Base-by-base conservation (phyloP, 2,888 invertebrate species). In the Polyommatus icarus region DNA sequence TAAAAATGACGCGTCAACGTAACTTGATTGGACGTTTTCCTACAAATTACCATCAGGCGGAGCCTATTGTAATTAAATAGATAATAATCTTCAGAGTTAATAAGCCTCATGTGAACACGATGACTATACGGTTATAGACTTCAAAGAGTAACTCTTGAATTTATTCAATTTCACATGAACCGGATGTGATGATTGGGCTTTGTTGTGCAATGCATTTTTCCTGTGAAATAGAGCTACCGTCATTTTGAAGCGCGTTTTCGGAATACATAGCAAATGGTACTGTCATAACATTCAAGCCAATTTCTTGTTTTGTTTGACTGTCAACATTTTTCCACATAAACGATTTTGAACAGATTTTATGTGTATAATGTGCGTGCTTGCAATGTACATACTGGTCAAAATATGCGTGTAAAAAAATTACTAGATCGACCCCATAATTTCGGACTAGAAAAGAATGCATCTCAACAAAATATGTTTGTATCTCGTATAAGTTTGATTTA, bases 11-110 rank as follows among this genome's bases (percentile, higher is more conserved):
- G 92, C 88, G 88, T 87, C 87, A 88, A 85, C 84, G 84, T 91
- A 91, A 93, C 90, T 87, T 87, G 91, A 93, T 93, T 93, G 92
- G 93, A 92, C 92, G 89, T 89, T 89, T 91, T 84, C 87, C 88
- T 90, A 91, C 90, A 90, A 90, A 91, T 91, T 87, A 88, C 88
- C 85, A 86, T 84, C 87, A 86, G 90, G 89, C 88, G 91, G 90
- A 82, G 90, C 87, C 86, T 90, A 89, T 88, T 90, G 91, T 91
- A 91, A 91, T 91, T 91, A 91, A 91, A 88, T 86, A 86, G 85
- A 86, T 90, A 91, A 91, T 91, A 85, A 86, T 87, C 84, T 83
- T 85, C 86, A 86, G 87, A 85, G 29, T 29, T 50, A 54, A 50
- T 50, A 50, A 50, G 75, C 50, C 40, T 75, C 46, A 75, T 75